Conservation (phyloP, 1,140 invertebrate genomes). For the Sarcophaga bullata region DNA sequence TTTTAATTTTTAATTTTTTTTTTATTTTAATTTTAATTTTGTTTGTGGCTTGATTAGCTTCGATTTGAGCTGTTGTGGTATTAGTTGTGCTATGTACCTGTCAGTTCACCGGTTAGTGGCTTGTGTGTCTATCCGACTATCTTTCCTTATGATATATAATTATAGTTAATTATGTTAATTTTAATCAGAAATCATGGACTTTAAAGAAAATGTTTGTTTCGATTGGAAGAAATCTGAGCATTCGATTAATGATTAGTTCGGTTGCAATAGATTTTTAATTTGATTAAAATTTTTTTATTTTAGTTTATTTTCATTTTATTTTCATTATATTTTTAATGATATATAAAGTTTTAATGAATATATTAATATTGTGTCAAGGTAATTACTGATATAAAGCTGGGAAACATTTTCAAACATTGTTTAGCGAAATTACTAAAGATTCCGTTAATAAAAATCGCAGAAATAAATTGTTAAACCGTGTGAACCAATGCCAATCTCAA, state of each 20-base stretch:
- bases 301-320: neutral
- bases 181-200: neutral
- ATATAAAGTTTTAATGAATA: too few relatives aligned
- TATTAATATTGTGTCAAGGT: too few relatives aligned
- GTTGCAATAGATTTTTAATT: neutral
- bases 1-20: too few relatives aligned
- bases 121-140: neutral
- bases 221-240: neutral
- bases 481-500: too few relatives aligned
- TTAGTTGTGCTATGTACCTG: neutral
- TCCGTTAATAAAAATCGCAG: too few relatives aligned
- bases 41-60: slow-evolving; percentile 8
- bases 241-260: slow-evolving; percentile 4
- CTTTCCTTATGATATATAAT: neutral
- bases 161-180: slow-evolving; percentile 16
- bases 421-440: too few relatives aligned
- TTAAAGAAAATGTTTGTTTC: neutral
- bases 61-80: neutral
- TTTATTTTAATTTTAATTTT: neutral
- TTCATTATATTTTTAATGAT: too few relatives aligned
- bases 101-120: neutral
- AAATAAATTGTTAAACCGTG: too few relatives aligned
- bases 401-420: too few relatives aligned
- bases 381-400: too few relatives aligned
- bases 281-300: neutral